These are phyloP conservation scores for Odontocolon sp. DNA, from an alignment of 2,888 invertebrate genomes.

Conservation along the genomic window DNA sequence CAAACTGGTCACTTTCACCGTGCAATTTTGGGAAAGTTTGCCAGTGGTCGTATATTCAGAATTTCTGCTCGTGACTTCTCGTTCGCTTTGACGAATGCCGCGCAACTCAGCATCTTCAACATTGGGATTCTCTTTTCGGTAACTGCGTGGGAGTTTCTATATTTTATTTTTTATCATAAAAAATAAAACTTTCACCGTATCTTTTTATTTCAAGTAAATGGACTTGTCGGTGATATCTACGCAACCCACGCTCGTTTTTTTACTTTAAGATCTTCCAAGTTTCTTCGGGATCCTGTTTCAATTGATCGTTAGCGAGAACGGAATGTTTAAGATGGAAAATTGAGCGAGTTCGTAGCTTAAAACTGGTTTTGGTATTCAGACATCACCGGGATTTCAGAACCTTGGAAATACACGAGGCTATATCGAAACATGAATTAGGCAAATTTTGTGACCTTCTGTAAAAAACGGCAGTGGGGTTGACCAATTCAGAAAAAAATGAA, in stretches of 20 bases:
- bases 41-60: not conserved
- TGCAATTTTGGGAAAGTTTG: too few relatives aligned
- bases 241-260: not conserved
- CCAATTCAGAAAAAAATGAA: not conserved
- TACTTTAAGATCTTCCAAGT: constrained; percentile 1
- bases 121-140: constrained; percentile 24
- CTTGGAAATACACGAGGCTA: not conserved
- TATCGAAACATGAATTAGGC: not conserved
- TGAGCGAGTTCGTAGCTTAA: not conserved
- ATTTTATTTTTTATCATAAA: not conserved
- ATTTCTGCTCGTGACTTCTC: constrained; percentile 16
- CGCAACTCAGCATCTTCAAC: not conserved
- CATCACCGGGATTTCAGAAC: not conserved
- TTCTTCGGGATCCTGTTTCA: not conserved
- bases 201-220: constrained; percentile 16
- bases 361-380: constrained; percentile 2
- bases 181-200: not conserved
- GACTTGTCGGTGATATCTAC: not conserved
- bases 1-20: too few relatives aligned
- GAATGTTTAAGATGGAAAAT: not conserved
- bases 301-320: not conserved
- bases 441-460: not conserved
- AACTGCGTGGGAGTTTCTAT: constrained; percentile 38
- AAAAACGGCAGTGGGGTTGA: not conserved
- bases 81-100: constrained; percentile 31